Base-by-base conservation (phyloP, 2,113 vertebrate genomes). In the Oryzias woworae region DNA sequence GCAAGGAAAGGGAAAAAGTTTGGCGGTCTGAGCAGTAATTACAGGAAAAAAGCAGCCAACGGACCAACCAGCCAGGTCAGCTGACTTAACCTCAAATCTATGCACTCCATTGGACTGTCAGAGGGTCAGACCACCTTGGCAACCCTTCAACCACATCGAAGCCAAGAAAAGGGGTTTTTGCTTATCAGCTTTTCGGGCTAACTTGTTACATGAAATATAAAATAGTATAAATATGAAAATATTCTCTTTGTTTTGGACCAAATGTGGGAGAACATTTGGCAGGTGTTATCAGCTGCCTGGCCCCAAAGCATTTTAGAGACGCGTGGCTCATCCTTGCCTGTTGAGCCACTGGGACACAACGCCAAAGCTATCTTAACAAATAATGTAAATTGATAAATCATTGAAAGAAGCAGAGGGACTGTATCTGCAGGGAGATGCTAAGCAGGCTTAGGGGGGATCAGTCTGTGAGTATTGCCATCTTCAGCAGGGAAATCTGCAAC, bases 301-400 rank as follows among this genome's bases (percentile, higher is more conserved):
- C 45, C 62, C 13, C 31, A 16, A 7, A 71, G 49, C 2, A 0
- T 53, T 59, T 28, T 12, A 6, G 57, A 42, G 69, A 57, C 71
- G 57, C 10, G 48, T 43, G 63, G 44, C 10, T 42, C 42, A 36
- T 65, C 18, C 48, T 20, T 18, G 45, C 59, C 70, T 14, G 52
- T 36, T 68, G 81, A 75, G 69, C 78, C 15, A 69, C 66, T 80
- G 86, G 81, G 80, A 77, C 41, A 36, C 45, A 4, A 3, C 53
- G 22, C 83, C 72, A 89, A 88, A 89, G 88, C 88, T 86, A 86
- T 80, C 86, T 87, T 91, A 89, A 83, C 90, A 93, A 93, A 93
- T 89, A 91, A 80, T 85, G 90, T 89, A 92, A 92, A 93, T 92
- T 92, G 91, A 93, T 92, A 92, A 93, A 93, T 92, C 91, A 92